Percentiles rank a stretch among this genome's conserved stretches.
Evolutionary conservation across 2,797 vertebrate genomes (phyloP).

Genomic region (Etheostoma nigrum): DNA sequence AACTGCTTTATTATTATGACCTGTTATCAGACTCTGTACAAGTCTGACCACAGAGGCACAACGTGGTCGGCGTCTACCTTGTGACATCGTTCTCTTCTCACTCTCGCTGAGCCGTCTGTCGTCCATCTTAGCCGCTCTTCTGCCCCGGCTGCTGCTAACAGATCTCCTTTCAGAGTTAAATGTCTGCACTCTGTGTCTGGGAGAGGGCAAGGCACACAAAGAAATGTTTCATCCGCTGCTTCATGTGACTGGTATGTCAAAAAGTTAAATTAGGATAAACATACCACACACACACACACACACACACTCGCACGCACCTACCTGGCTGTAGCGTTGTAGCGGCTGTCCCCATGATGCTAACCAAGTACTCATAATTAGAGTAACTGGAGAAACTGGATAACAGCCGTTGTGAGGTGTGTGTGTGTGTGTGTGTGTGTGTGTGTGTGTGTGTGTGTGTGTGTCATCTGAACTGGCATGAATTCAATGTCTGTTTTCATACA

Average conservation of each 20-base stretch:
- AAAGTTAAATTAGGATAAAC: conserved; percentile 7
- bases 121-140: conserved; percentile 2
- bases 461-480: conserved; percentile 37
- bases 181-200: not conserved
- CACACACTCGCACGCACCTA: conserved; percentile 1
- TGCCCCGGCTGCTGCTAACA: not conserved
- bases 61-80: not conserved
- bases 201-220: not conserved
- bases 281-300: conserved; percentile 7
- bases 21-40: not conserved
- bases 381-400: conserved; percentile 8
- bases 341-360: conserved; percentile 32
- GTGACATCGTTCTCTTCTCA: not conserved
- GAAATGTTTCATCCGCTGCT: not conserved
- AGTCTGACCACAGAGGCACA: not conserved
- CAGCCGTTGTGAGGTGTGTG: conserved; percentile 10
- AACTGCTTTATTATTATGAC: too few relatives aligned
- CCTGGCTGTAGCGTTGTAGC: conserved; percentile 4
- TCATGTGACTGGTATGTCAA: not conserved
- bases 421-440: conserved; percentile 12
- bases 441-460: conserved; percentile 20
- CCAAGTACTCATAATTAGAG: conserved; percentile 38
- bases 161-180: not conserved
- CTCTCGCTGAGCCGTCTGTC: not conserved
- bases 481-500: conserved; percentile 43